These are phyloP conservation scores for Dallia pectoralis DNA, from an alignment of 2,797 vertebrate species.

Conservation along the genomic window DNA sequence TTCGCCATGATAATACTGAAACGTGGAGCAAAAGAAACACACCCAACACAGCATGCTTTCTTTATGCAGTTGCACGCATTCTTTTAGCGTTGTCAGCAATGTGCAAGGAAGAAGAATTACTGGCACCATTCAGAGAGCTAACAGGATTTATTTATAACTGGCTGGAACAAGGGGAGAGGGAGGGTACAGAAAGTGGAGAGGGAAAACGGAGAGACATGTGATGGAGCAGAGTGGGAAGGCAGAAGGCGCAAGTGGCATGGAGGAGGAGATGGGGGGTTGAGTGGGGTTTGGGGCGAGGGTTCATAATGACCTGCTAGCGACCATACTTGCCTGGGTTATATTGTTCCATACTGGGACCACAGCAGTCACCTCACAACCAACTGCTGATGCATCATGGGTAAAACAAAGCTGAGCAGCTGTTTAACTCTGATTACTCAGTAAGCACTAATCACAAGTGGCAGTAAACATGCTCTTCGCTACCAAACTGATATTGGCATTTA, in stretches of 20 bases:
- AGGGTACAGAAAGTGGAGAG: conserved; percentile 4
- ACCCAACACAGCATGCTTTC: conserved; percentile 37
- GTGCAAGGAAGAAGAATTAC: conserved; percentile 42
- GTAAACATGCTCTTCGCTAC: neutral
- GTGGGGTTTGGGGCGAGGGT: neutral
- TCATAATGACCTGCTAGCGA: conserved; percentile 41
- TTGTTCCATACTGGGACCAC: conserved; percentile 32
- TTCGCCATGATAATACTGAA: conserved; percentile 6
- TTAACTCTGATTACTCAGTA: conserved; percentile 19
- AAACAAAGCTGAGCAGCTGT: conserved; percentile 38
- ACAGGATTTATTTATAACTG: conserved; percentile 55
- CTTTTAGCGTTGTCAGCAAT: conserved; percentile 39
- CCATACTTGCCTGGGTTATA: conserved; percentile 34
- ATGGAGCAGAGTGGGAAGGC: conserved; percentile 9
- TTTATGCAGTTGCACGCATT: conserved; percentile 27
- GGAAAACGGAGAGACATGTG: conserved; percentile 5
- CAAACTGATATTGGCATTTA: neutral
- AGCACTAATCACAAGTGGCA: neutral
- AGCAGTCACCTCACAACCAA: conserved; percentile 29
- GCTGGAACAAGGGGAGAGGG: conserved; percentile 31
- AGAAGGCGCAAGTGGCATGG: conserved; percentile 6
- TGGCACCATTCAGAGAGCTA: conserved; percentile 35
- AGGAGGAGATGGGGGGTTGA: neutral
- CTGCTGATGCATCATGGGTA: conserved; percentile 24
- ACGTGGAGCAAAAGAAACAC: conserved; percentile 25